Evolutionary conservation across 2,797 vertebrate genomes (phyloP), one percentile per base, ranked within the genome.

Genomic region (Nannoperca australis): DNA sequence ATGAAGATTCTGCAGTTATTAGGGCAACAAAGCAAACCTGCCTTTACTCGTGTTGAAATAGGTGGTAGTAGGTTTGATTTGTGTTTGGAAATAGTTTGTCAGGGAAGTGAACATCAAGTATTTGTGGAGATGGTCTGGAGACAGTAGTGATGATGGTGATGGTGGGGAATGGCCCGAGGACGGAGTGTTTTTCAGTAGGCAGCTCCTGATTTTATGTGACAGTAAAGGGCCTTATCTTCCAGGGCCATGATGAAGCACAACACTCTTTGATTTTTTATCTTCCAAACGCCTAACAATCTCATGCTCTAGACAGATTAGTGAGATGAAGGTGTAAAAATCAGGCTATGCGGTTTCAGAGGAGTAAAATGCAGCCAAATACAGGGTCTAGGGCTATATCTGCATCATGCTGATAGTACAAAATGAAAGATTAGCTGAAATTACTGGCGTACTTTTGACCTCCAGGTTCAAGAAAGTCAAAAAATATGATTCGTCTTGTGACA

Each of bases 221-320:
- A 92, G 91, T 84, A 88, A 85, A 92, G 76, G 73, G 78, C 78
- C 91, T 92, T 94, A 94, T 94, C 92, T 91, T 88, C 82, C 89
- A 81, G 78, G 83, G 79, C 89, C 82, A 84, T 71, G 89, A 90
- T 92, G 88, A 93, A 92, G 90, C 89, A 89, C 89, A 82, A 76
- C 87, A 76, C 79, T 88, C 86, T 92, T 89, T 88, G 92, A 93
- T 93, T 92, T 94, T 91, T 92, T 90, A 92, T 91, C 84, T 89
- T 88, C 75, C 55, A 68, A 82, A 79, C 45, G 79, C 89, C 85
- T 88, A 88, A 91, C 84, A 88, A 92, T 91, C 86, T 82, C 88
- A 67, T 89, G 90, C 87, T 83, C 65, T 44, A 79, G 83, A 89
- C 72, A 90, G 89, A 94, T 94, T 88, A 94, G 80, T 64, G 70